phyloP scores from a whole-genome alignment of 2,888 invertebrate genomes.

The Noctua fimbriata region DNA sequence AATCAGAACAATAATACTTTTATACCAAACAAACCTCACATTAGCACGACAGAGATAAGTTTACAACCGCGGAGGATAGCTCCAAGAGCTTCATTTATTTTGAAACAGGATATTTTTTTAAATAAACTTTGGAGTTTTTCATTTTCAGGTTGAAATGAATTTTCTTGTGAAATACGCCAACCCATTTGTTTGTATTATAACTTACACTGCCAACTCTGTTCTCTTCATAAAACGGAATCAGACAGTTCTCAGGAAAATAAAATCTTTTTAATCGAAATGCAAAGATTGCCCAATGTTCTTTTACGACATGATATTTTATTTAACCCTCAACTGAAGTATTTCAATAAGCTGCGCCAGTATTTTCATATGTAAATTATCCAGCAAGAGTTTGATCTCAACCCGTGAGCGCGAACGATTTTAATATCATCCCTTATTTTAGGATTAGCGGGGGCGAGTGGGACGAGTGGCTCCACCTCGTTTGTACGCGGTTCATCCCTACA shows the following conservation, averaged over 20 bases:
- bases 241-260: conserved; percentile 3
- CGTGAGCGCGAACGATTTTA: conserved; percentile 52
- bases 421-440: conserved; percentile 68
- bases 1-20: neutral
- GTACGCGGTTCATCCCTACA: conserved; percentile 28
- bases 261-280: conserved; percentile 8
- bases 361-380: conserved; percentile 51
- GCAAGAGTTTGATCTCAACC: conserved; percentile 23
- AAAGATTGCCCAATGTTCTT: conserved; percentile 4
- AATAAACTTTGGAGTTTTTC: conserved; percentile 12
- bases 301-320: conserved; percentile 15
- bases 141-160: conserved; percentile 21
- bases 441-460: conserved; percentile 51
- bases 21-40: neutral
- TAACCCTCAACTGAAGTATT: conserved; percentile 21
- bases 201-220: neutral
- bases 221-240: neutral
- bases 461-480: conserved; percentile 24
- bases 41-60: neutral
- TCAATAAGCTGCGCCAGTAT: conserved; percentile 43
- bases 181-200: conserved; percentile 13
- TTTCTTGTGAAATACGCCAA: conserved; percentile 16
- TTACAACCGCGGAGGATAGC: neutral
- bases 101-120: conserved; percentile 2
- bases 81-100: conserved; percentile 14